Percentiles rank a stretch among this genome's conserved stretches.
These are phyloP conservation scores for Heliconius ismenius DNA, from an alignment of 2,888 invertebrate species.

Conservation along the genomic window DNA sequence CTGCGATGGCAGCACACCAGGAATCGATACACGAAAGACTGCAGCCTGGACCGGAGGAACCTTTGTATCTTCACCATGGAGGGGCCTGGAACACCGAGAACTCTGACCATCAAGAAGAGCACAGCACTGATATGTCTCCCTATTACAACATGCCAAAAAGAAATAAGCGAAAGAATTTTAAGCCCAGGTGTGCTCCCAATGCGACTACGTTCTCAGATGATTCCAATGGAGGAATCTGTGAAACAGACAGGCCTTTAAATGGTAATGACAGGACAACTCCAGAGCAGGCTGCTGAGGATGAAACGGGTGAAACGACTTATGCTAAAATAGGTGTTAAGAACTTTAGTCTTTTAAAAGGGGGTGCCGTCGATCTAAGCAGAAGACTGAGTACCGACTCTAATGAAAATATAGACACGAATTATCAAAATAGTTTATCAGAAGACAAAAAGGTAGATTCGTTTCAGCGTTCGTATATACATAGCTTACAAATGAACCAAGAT, in stretches of 20 bases:
- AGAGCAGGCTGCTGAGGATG: slow-evolving; percentile 58
- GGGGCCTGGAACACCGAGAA: slow-evolving; percentile 78
- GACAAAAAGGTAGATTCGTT: slow-evolving; percentile 75
- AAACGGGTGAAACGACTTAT: slow-evolving; percentile 60
- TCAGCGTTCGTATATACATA: slow-evolving; percentile 78
- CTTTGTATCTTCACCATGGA: slow-evolving; percentile 76
- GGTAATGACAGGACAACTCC: slow-evolving; percentile 72
- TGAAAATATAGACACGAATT: slow-evolving; percentile 77
- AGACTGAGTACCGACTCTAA: slow-evolving; percentile 79
- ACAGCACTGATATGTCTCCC: slow-evolving; percentile 69
- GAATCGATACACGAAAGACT: slow-evolving; percentile 80
- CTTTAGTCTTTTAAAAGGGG: slow-evolving; percentile 75
- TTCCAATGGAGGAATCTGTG: slow-evolving; percentile 69
- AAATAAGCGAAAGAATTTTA: slow-evolving; percentile 90
- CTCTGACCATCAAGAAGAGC: slow-evolving; percentile 69
- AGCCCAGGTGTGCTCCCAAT: slow-evolving; percentile 87
- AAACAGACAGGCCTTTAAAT: slow-evolving; percentile 65
- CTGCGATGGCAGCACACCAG: slow-evolving; percentile 81
- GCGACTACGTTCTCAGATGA: slow-evolving; percentile 77
- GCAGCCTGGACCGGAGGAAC: slow-evolving; percentile 72
- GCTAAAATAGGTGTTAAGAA: slow-evolving; percentile 78
- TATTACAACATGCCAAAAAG: slow-evolving; percentile 83
- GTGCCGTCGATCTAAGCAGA: slow-evolving; percentile 77
- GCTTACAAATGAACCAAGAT: slow-evolving; percentile 71
- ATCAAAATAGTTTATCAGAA: slow-evolving; percentile 72